Evolutionary conservation across 1,140 invertebrate genomes (phyloP).

Genomic region (Nebria ingens): DNA sequence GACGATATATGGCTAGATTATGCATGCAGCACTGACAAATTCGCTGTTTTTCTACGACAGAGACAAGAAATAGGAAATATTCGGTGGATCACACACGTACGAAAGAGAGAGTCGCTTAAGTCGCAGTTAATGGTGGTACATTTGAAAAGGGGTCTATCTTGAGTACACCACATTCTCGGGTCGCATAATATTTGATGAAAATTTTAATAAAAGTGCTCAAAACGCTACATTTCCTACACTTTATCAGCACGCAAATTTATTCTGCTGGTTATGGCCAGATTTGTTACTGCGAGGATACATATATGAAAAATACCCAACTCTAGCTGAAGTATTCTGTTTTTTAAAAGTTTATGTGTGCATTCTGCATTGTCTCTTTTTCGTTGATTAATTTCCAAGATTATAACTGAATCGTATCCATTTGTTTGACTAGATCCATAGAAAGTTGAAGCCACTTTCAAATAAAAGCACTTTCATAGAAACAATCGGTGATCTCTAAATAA

Average conservation of each 20-base stretch:
- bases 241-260: neutral
- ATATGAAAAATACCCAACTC: neutral
- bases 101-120: neutral
- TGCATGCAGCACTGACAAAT: neutral
- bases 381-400: neutral
- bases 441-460: no score
- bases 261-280: constrained; percentile 2
- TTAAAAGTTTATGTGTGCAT: neutral
- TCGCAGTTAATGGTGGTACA: neutral
- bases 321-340: neutral
- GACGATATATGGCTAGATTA: neutral
- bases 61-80: neutral
- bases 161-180: neutral
- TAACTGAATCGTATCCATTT: neutral
- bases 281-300: neutral
- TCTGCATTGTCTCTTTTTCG: neutral
- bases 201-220: constrained; percentile 7
- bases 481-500: no score
- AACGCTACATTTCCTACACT: constrained; percentile 5
- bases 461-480: no score
- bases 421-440: no score
- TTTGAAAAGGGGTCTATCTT: constrained; percentile 7
- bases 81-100: no score
- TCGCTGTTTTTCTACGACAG: neutral
- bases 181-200: constrained; percentile 5